phyloP scores from a whole-genome alignment of 1,140 invertebrate species.

The Teleogryllus occipitalis region DNA sequence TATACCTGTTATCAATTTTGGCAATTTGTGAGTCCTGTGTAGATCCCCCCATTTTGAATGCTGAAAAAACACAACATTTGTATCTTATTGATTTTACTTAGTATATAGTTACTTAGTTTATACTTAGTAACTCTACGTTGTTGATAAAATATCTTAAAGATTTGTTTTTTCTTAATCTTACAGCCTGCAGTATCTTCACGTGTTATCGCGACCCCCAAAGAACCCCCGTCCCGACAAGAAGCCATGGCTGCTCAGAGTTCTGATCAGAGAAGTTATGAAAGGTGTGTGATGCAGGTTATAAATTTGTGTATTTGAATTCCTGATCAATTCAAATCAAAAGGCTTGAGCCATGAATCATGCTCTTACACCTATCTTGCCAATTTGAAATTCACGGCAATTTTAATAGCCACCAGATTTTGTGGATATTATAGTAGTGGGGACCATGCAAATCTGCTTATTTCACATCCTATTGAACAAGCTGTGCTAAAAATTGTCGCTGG shows the following conservation, averaged over 20 bases:
- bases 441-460: too few species aligned
- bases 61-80: background rate
- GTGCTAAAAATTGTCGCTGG: too few species aligned
- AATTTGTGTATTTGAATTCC: background rate
- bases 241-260: conserved; percentile 72
- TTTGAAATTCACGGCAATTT: too few species aligned
- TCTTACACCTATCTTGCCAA: too few species aligned
- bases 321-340: too few species aligned
- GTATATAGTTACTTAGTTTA: background rate
- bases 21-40: too few species aligned
- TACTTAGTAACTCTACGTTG: background rate
- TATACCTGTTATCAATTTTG: too few species aligned
- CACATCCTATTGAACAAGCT: too few species aligned
- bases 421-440: too few species aligned
- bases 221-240: conserved; percentile 62
- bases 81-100: background rate
- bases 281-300: conserved; percentile 30
- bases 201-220: conserved; percentile 52
- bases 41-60: too few species aligned
- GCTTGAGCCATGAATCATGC: too few species aligned
- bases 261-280: conserved; percentile 72
- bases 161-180: conserved; percentile 19
- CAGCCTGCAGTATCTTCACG: conserved; percentile 44
- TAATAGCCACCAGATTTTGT: too few species aligned
- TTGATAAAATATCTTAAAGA: background rate